phyloP scores from a whole-genome alignment of 2,113 vertebrate species.

The Ageneiosus marmoratus region DNA sequence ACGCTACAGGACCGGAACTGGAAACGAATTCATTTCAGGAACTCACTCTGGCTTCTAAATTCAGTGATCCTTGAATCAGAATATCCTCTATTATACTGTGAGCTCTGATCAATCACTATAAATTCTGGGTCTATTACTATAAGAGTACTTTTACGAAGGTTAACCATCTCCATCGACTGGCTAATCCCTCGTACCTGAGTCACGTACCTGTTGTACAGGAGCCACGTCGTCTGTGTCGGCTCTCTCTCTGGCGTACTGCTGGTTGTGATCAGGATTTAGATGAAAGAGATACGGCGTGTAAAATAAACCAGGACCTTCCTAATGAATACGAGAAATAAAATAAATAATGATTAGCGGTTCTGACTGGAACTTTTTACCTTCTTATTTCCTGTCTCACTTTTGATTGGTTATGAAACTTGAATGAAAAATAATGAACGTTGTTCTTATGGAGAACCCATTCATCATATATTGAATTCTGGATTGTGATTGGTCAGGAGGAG shows the following conservation, averaged over 20 bases:
- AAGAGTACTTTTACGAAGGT: background rate
- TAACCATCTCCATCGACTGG: background rate
- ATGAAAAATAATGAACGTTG: no score
- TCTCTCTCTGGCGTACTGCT: background rate
- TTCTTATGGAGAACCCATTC: no score
- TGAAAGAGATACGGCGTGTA: constrained; percentile 30
- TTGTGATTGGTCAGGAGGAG: no score
- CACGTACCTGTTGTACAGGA: background rate
- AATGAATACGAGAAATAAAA: background rate
- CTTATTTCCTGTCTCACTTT: no score
- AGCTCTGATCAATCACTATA: background rate
- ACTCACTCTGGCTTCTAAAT: background rate
- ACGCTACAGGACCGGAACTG: background rate
- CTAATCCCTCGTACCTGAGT: constrained; percentile 11
- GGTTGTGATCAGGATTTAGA: background rate
- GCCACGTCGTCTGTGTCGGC: background rate
- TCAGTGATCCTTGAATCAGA: background rate
- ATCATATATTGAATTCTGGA: no score
- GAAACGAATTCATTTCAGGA: background rate
- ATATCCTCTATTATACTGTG: no score
- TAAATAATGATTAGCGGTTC: no score
- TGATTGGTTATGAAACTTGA: no score
- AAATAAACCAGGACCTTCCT: constrained; percentile 35
- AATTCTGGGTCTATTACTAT: background rate
- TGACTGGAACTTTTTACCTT: background rate